These are phyloP conservation scores for Drosophila peninsularis DNA, from an alignment of 2,888 invertebrate species.

Conservation along the genomic window DNA sequence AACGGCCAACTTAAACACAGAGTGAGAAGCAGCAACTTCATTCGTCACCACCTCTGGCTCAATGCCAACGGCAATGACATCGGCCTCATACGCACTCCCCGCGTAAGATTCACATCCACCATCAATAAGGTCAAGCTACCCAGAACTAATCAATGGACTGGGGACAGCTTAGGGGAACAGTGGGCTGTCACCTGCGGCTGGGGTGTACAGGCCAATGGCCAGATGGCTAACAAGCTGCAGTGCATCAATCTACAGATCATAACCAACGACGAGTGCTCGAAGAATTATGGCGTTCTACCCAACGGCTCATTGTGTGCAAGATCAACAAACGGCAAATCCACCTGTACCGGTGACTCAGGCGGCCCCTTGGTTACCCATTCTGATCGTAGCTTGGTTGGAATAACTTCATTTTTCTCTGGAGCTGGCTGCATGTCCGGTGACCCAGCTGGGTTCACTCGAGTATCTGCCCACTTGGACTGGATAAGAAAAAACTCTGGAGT, in stretches of 20 bases:
- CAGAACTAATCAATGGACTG: conserved; percentile 1
- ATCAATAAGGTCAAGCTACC: conserved; percentile 54
- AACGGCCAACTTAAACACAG: conserved; percentile 26
- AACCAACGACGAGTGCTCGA: conserved; percentile 71
- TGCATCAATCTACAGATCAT: conserved; percentile 79
- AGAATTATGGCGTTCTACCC: conserved; percentile 28
- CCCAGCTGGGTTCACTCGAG: conserved; percentile 66
- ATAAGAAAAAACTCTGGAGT: conserved; percentile 34
- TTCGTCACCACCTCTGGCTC: conserved; percentile 23
- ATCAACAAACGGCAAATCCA: conserved; percentile 53
- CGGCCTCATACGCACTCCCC: conserved; percentile 63
- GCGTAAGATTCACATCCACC: conserved; percentile 29
- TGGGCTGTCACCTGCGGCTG: conserved; percentile 84
- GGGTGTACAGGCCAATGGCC: conserved; percentile 78
- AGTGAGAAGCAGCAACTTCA: conserved; percentile 31
- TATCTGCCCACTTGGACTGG: conserved; percentile 67
- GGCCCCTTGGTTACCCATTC: conserved; percentile 72
- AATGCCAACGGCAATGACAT: conserved; percentile 62
- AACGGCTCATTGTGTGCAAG: conserved; percentile 60
- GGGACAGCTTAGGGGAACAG: conserved; percentile 66
- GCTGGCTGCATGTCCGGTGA: conserved; percentile 40
- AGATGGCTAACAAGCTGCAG: conserved; percentile 71
- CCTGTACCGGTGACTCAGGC: conserved; percentile 80
- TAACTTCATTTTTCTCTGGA: conserved; percentile 54
- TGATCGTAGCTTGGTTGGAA: conserved; percentile 60